Base-by-base conservation (phyloP, 2,888 invertebrate species). In the Eurytoma californica region DNA sequence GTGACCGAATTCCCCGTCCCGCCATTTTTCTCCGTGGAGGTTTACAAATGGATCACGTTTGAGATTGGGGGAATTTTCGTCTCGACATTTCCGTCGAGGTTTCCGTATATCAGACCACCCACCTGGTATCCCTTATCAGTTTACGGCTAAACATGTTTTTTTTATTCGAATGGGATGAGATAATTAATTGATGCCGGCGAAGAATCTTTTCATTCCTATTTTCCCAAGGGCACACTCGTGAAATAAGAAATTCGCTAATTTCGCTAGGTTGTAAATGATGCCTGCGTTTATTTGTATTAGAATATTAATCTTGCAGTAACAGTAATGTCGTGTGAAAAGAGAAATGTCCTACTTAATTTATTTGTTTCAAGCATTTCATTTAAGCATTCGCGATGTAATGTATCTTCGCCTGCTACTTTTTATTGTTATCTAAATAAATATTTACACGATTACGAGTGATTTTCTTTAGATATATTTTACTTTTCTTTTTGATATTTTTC, bases 21-120 rank as follows among this genome's bases (percentile, higher is more conserved):
- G 16, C 24, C 47, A 24, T 13, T 60, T 47, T 39, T 24, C 70
- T 39, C 7, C 49, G 70, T 13, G 2, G 70, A 49, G 70, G 39
- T 57, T 70, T 72, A 72, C 24, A 72, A 72, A 72, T 72, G 60
- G 72, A 51, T 20, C 49, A 28, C 57, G 72, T 51, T 69, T 18
- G 9, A 39, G 58, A 30, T 24, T 18, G 16, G 47, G 24, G 57
- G 68, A 55, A 55, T 68, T 63, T 39, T 39, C 63, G 63, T n/a
- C 47, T 63, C 30, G 61, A 30, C 28, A 30, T 18, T 47, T n/a
- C n/a, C n/a, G n/a, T 14, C 18, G 63, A 39, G 7, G 30, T 18
- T 16, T 63, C 9, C 63, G 63, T 3, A 13, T 60, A 14, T 5
- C n/a, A 18, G 47, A 47, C 47, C 63, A 18, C 39, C 47, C 47